Evolutionary conservation across 1,140 invertebrate genomes (phyloP).

Genomic region (Drosophila quadrilineata): DNA sequence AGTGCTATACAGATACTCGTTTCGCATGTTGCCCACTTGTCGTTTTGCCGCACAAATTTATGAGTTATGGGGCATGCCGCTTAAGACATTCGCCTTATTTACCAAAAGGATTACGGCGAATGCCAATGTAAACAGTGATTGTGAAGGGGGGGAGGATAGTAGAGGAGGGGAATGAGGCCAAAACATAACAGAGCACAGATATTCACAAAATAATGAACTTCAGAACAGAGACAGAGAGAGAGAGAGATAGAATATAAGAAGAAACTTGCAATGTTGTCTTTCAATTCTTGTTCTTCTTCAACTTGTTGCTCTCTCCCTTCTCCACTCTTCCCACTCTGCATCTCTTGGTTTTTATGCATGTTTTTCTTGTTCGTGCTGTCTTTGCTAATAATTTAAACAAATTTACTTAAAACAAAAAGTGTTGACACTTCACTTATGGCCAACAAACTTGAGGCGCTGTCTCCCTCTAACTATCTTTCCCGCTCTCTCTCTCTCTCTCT

Average conservation of each 20-base stretch:
- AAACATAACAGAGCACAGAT: conserved; percentile 4
- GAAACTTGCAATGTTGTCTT: conserved; percentile 23
- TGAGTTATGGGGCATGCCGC: conserved; percentile 54
- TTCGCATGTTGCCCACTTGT: conserved; percentile 26
- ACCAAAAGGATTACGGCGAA: conserved; percentile 58
- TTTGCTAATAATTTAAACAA: conserved; percentile 74
- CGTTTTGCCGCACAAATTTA: conserved; percentile 74
- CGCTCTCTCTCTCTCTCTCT: not conserved
- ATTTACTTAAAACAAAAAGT: conserved; percentile 56
- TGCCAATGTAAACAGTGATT: conserved; percentile 5
- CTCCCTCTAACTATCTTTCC: not conserved
- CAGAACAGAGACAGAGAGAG: no score
- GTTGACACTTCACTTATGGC: conserved; percentile 24
- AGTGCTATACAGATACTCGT: conserved; percentile 31
- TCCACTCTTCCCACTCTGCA: not conserved
- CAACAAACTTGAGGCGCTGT: not conserved
- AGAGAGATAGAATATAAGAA: no score
- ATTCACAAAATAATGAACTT: conserved; percentile 66
- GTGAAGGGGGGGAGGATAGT: no score
- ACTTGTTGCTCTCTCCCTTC: conserved; percentile 8
- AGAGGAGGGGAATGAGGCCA: not conserved
- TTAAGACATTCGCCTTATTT: conserved; percentile 45
- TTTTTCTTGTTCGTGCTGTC: conserved; percentile 56
- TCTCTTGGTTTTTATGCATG: not conserved
- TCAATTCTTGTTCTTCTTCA: not conserved